phyloP scores from a whole-genome alignment of 2,888 invertebrate genomes.

The Lycocerus yunnanus region DNA sequence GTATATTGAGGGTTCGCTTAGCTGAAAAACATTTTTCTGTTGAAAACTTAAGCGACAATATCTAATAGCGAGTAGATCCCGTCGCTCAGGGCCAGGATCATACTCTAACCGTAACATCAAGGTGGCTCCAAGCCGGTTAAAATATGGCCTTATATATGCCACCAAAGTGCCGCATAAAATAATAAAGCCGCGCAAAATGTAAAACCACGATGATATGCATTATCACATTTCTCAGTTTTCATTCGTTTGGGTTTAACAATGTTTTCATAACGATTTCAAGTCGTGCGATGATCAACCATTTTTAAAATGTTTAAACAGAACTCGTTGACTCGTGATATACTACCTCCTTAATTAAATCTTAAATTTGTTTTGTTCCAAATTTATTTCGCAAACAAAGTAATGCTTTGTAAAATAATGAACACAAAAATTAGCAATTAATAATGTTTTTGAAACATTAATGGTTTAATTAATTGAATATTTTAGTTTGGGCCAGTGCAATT shows the following conservation, averaged over 20 bases:
- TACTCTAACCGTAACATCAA: slow-evolving; percentile 44
- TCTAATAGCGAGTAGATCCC: slow-evolving; percentile 43
- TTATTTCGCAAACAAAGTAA: neutral
- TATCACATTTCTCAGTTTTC: slow-evolving; percentile 29
- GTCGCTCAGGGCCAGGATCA: slow-evolving; percentile 41
- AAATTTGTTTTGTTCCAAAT: slow-evolving; percentile 17
- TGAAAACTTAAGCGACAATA: slow-evolving; percentile 48
- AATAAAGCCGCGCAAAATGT: slow-evolving; percentile 43
- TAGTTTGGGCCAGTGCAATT: neutral
- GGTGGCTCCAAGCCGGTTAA: slow-evolving; percentile 45
- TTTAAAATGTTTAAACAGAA: slow-evolving; percentile 1
- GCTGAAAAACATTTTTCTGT: slow-evolving; percentile 47
- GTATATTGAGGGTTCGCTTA: slow-evolving; percentile 44
- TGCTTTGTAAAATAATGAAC: neutral
- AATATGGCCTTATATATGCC: slow-evolving; percentile 47
- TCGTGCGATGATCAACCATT: slow-evolving; percentile 10
- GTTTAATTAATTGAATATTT: neutral
- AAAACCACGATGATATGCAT: slow-evolving; percentile 33
- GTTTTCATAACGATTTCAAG: slow-evolving; percentile 13
- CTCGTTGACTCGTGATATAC: slow-evolving; percentile 10
- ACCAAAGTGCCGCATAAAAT: slow-evolving; percentile 46
- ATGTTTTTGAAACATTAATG: neutral
- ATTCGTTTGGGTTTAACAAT: slow-evolving; percentile 20
- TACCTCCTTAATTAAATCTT: slow-evolving; percentile 10
- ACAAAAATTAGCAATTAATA: slow-evolving; percentile 1